Conservation (phyloP, 2,888 invertebrate genomes). For the Ectropis crepuscularia region DNA sequence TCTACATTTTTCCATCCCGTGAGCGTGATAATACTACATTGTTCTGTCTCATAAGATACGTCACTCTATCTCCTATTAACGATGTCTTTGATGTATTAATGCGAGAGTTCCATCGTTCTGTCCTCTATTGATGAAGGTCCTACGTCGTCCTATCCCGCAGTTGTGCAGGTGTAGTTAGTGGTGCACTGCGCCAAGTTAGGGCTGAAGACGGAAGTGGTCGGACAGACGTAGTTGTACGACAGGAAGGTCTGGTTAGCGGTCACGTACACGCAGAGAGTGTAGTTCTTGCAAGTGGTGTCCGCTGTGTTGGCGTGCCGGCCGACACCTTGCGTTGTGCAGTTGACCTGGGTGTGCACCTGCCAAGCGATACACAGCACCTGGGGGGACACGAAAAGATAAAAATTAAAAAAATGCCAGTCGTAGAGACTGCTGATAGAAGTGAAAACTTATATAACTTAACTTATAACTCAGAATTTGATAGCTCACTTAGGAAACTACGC, state of each 20-base stretch:
- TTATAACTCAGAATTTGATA: too few species aligned
- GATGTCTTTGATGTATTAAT: too few species aligned
- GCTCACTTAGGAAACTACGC: too few species aligned
- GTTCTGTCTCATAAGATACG: too few species aligned
- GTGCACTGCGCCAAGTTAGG: constrained; percentile 62
- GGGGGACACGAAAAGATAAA: background rate
- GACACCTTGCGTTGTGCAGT: constrained; percentile 54
- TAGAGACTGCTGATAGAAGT: too few species aligned
- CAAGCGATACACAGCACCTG: constrained; percentile 49
- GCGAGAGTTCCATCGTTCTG: too few species aligned
- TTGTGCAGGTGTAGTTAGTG: constrained; percentile 61
- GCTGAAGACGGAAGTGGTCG: constrained; percentile 70
- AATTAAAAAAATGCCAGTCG: background rate
- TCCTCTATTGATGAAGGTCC: too few species aligned
- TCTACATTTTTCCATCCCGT: too few species aligned
- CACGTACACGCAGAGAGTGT: constrained; percentile 66
- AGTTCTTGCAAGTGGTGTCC: constrained; percentile 72
- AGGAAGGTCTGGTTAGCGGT: constrained; percentile 49
- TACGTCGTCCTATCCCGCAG: constrained; percentile 11
- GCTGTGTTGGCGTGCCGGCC: constrained; percentile 65
- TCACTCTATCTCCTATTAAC: too few species aligned
- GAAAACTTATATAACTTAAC: too few species aligned
- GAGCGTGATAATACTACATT: too few species aligned
- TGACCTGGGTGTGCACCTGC: constrained; percentile 56
- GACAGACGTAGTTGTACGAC: constrained; percentile 69